Evolutionary conservation across 2,888 invertebrate genomes (phyloP).

Genomic region (Minunthozetes semirufus): DNA sequence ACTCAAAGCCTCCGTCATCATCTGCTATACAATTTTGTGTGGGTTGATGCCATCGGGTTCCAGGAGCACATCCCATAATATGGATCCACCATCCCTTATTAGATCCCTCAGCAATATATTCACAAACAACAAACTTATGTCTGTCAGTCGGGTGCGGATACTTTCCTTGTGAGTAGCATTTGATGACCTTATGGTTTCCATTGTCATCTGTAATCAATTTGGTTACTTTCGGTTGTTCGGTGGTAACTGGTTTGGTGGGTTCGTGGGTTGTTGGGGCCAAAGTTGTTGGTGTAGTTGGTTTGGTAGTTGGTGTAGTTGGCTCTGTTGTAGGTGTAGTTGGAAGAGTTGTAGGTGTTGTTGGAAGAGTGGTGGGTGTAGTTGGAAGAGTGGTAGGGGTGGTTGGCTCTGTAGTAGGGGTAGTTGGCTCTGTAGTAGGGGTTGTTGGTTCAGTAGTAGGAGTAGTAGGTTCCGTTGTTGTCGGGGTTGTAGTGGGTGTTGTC

Average conservation of each 20-base stretch:
- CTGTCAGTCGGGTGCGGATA: background rate
- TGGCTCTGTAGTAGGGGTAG: background rate
- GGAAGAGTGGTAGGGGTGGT: background rate
- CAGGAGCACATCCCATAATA: conserved; percentile 1
- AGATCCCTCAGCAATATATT: background rate
- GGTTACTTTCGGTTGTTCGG: no score
- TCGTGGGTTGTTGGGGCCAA: no score
- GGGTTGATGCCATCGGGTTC: background rate
- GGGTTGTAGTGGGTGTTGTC: background rate
- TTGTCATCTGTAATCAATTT: no score
- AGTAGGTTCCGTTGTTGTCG: background rate
- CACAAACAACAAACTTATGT: background rate
- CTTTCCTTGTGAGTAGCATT: no score
- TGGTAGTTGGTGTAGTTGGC: background rate
- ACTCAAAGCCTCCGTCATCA: no score
- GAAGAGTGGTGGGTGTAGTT: background rate
- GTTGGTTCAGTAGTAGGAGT: background rate
- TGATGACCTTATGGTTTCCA: no score
- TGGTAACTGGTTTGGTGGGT: no score
- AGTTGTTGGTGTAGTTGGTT: no score
- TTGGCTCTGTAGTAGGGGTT: background rate
- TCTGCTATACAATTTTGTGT: no score
- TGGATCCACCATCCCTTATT: conserved; percentile 14
- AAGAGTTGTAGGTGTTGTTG: background rate
- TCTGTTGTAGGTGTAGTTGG: background rate